Evolutionary conservation across 2,888 invertebrate species (phyloP), one percentile per base, ranked within the genome.

Genomic region (Druceiella hillmani): DNA sequence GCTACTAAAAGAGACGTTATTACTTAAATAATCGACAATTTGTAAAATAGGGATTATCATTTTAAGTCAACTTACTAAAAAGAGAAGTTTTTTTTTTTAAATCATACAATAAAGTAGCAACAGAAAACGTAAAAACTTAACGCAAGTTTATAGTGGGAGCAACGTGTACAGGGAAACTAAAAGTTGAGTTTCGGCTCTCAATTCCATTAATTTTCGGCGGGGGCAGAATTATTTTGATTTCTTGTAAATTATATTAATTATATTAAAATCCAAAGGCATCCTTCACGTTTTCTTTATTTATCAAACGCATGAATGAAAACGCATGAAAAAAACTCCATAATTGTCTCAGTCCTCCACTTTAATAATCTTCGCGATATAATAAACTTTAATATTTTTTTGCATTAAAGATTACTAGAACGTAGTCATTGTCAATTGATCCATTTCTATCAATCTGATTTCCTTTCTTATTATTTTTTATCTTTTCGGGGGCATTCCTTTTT

Each of bases 261-360:
- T 13, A 42, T 42, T 38, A n/a, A 38, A 38, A 27, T 38, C 38
- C 12, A 42, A 22, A 2, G 38, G 42, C 42, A 38, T 42, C 4
- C 26, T 42, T 38, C 38, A 42, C 38, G 5, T 9, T 12, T 30
- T 30, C 24, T 26, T 42, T 42, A 9, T 27, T 36, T 17, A 25
- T 35, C 13, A 42, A 3, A 12, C 42, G 14, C 42, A 42, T 38
- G 20, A 32, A 42, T 6, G 38, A 42, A 28, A 7, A n/a, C n/a
- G n/a, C n/a, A n/a, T n/a, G n/a, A n/a, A n/a, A n/a, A n/a, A n/a
- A n/a, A n/a, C n/a, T n/a, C n/a, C n/a, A n/a, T n/a, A n/a, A n/a
- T n/a, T n/a, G n/a, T n/a, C n/a, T n/a, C n/a, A n/a, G 31, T 12
- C 29, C 9, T n/a, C 11, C 3, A 16, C 26, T 36, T 42, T 33